A percentile compares a stretch with the other conserved stretches of the same genome.
These are phyloP conservation scores for pig (Sus scrofa) DNA, from an alignment of 2,113 vertebrate species.

Conservation along the genomic window T2T-Sscrofa CM000817.6:100456001-100456500, in stretches of 20 bases:
- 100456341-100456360: constrained; percentile 15
- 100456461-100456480: not conserved
- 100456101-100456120: not conserved
- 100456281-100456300: too few species aligned
- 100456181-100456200: not conserved
- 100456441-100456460: constrained; percentile 25
- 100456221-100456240: constrained; percentile 9
- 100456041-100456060: constrained; percentile 52
- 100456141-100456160: constrained; percentile 22
- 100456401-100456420: not conserved
- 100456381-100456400: not conserved
- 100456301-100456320: too few species aligned
- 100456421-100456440: not conserved
- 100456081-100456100: not conserved
- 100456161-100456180: not conserved
- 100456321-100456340: constrained; percentile 24
- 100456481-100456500: not conserved
- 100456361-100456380: not conserved
- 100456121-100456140: not conserved
- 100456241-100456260: not conserved
- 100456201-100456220: not conserved
- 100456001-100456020: constrained; percentile 54
- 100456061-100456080: constrained; percentile 9
- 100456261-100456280: not conserved
- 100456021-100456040: constrained; percentile 10